phyloP scores from a whole-genome alignment of 53 echinoderm and acorn worm genomes.

The Crossaster papposus region DNA sequence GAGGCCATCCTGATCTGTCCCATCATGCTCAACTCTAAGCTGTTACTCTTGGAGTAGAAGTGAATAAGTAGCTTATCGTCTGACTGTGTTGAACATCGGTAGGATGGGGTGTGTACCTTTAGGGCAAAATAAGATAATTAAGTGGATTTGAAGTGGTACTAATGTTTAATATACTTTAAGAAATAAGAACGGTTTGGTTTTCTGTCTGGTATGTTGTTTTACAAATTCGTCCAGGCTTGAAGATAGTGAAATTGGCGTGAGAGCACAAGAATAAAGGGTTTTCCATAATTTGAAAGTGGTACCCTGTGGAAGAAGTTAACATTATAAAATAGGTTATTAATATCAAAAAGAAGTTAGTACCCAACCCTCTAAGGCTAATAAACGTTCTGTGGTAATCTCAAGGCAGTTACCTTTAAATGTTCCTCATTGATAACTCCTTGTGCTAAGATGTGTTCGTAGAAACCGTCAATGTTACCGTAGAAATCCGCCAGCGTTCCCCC shows the following conservation, averaged over 20 bases:
- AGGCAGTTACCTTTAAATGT: constrained; percentile 40
- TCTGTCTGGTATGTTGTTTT: too few species aligned
- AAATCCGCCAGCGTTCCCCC: constrained; percentile 89
- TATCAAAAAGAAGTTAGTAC: too few species aligned
- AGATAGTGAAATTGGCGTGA: too few species aligned
- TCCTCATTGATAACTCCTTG: constrained; percentile 55
- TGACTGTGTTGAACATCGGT: constrained; percentile 77
- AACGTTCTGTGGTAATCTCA: neutral
- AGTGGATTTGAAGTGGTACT: neutral
- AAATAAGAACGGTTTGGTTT: too few species aligned
- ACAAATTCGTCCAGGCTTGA: too few species aligned
- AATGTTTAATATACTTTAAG: too few species aligned
- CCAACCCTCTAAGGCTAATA: too few species aligned
- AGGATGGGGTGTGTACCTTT: constrained; percentile 67
- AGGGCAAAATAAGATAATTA: neutral
- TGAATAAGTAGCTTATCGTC: constrained; percentile 66
- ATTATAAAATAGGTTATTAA: too few species aligned
- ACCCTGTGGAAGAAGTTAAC: too few species aligned
- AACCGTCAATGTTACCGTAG: constrained; percentile 93
- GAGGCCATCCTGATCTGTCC: constrained; percentile 96
- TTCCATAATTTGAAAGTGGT: too few species aligned
- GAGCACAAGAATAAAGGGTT: too few species aligned
- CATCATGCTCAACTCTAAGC: constrained; percentile 90
- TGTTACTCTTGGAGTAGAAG: constrained; percentile 84
- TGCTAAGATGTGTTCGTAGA: constrained; percentile 71